phyloP scores from a whole-genome alignment of 1,140 invertebrate genomes.

The Zaprionus ornatus region DNA sequence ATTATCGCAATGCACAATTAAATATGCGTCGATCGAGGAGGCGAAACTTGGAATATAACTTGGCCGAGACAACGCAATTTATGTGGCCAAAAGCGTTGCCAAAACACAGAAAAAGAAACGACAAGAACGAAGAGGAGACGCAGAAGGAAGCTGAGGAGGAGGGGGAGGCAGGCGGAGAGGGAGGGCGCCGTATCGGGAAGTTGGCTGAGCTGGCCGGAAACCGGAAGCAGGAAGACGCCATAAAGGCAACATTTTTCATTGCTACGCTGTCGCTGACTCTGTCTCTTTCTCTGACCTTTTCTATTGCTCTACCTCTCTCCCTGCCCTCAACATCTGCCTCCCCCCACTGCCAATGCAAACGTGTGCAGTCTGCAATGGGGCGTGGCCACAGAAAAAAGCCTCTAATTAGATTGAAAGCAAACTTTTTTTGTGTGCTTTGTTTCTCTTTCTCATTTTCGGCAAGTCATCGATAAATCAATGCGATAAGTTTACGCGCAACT shows the following conservation, averaged over 20 bases:
- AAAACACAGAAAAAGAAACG: conserved; percentile 28
- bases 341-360: conserved; percentile 10
- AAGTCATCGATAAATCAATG: conserved; percentile 80
- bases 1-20: conserved; percentile 45
- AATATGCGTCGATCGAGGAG: conserved; percentile 26
- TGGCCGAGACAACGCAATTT: conserved; percentile 30
- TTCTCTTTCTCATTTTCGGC: conserved; percentile 30
- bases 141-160: not conserved
- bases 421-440: conserved; percentile 10
- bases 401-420: conserved; percentile 63
- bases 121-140: not conserved
- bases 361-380: conserved; percentile 45
- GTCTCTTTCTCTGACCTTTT: not conserved
- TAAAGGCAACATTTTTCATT: conserved; percentile 51
- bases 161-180: not conserved
- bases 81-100: conserved; percentile 32
- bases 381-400: conserved; percentile 29
- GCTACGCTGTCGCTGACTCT: conserved; percentile 7
- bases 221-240: conserved; percentile 49
- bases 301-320: not conserved
- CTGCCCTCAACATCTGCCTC: not conserved
- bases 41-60: conserved; percentile 15
- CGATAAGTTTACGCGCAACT: conserved; percentile 14
- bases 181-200: not conserved
- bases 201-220: conserved; percentile 25